These are phyloP conservation scores for Lepilemur septentrionalis DNA, from an alignment of 2,797 vertebrate genomes.

Conservation along the genomic window DNA sequence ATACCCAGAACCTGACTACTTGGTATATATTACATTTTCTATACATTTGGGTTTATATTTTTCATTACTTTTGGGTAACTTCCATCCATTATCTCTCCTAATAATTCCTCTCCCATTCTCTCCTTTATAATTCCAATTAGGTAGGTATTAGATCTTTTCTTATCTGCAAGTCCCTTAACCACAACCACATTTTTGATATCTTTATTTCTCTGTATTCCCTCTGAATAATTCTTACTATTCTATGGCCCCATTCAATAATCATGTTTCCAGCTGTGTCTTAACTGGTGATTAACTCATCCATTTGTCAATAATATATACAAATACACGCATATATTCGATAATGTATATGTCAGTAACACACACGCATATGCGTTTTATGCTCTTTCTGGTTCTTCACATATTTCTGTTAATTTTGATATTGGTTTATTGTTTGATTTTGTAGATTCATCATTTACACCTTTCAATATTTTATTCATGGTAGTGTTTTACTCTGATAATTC, in stretches of 20 bases:
- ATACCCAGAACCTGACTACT: not conserved
- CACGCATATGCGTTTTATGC: not conserved
- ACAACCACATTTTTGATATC: too few species aligned
- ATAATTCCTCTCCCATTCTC: not conserved
- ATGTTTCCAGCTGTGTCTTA: not conserved
- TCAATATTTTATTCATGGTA: not conserved
- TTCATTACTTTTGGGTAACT: not conserved
- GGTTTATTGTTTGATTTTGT: not conserved
- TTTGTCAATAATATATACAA: not conserved
- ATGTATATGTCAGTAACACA: not conserved
- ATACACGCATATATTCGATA: not conserved
- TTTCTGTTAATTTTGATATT: not conserved
- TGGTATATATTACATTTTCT: not conserved
- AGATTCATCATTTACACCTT: not conserved
- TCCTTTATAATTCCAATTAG: not conserved
- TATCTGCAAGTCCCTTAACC: not conserved
- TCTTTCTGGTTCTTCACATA: not conserved
- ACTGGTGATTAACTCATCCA: not conserved
- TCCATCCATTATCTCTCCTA: not conserved
- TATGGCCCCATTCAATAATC: not conserved
- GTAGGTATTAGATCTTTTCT: not conserved
- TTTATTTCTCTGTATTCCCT: not conserved
- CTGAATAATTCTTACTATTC: not conserved
- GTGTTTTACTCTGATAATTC: not conserved
- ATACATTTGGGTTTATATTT: not conserved